Conservation (phyloP, 2,888 invertebrate genomes). For the Epistrophe eligans region DNA sequence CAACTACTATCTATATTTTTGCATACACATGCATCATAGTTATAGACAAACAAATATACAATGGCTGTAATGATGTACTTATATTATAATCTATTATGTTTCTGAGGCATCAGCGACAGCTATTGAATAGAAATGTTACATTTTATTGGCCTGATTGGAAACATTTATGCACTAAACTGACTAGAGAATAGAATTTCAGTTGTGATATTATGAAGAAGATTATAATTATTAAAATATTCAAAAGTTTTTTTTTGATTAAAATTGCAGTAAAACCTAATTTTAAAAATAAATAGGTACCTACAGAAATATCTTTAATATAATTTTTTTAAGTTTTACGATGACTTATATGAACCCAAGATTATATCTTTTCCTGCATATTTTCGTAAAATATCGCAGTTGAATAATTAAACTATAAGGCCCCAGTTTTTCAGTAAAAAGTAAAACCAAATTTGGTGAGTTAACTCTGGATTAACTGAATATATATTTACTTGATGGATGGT, state of each 20-base stretch:
- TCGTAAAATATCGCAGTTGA: background rate
- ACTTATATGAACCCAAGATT: background rate
- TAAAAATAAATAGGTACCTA: background rate
- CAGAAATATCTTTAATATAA: background rate
- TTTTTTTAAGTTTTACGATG: background rate
- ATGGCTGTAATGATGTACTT: background rate
- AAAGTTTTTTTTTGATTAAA: background rate
- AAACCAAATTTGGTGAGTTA: too few relatives aligned
- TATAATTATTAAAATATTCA: background rate
- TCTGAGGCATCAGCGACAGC: constrained; percentile 10
- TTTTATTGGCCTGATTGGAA: constrained; percentile 57
- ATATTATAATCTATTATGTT: background rate
- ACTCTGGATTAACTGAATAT: too few relatives aligned
- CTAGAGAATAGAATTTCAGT: background rate
- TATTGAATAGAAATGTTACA: constrained; percentile 45
- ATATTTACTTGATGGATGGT: too few relatives aligned
- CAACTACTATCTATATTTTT: background rate
- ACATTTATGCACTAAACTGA: constrained; percentile 7
- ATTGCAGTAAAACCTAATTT: background rate
- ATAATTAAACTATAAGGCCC: too few relatives aligned
- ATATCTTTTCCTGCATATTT: background rate
- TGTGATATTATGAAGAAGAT: background rate
- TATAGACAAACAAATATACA: background rate
- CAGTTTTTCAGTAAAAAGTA: too few relatives aligned
- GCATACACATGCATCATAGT: too few relatives aligned